A percentile compares a stretch with the other conserved stretches of the same genome.
Conservation (phyloP, 1,140 invertebrate species). For the Akabosia matsudoensis region DNA sequence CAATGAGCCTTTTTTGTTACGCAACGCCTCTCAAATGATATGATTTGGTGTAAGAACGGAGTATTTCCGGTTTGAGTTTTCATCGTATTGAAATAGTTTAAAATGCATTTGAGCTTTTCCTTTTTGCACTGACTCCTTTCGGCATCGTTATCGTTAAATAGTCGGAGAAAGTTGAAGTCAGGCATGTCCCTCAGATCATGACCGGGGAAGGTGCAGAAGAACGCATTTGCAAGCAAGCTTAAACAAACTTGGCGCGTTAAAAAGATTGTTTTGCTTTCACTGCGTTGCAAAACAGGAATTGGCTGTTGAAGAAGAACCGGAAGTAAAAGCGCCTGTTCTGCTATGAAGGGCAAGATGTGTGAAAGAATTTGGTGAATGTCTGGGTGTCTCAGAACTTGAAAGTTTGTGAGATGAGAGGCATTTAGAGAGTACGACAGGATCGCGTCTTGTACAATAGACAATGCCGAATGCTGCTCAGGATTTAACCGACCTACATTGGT, state of each 20-base stretch:
- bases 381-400: too few relatives aligned
- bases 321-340: too few relatives aligned
- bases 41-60: not conserved
- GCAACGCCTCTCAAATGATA: not conserved
- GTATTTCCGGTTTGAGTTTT: conserved; percentile 67
- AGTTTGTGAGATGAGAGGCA: too few relatives aligned
- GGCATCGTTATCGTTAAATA: not conserved
- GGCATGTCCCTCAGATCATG: conserved; percentile 46
- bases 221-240: conserved; percentile 85
- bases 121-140: conserved; percentile 44
- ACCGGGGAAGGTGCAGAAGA: conserved; percentile 88
- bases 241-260: conserved; percentile 80
- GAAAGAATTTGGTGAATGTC: too few relatives aligned
- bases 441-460: too few relatives aligned
- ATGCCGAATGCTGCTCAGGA: too few relatives aligned
- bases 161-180: conserved; percentile 78
- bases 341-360: too few relatives aligned
- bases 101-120: conserved; percentile 84
- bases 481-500: too few relatives aligned
- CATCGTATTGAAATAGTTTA: conserved; percentile 81
- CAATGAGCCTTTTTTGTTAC: not conserved
- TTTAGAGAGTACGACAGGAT: too few relatives aligned
- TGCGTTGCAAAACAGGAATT: conserved; percentile 71
- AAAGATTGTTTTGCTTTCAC: conserved; percentile 59
- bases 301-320: conserved; percentile 70